Evolutionary conservation across 2,888 invertebrate species (phyloP).

Genomic region (Caenorhabditis sp.): DNA sequence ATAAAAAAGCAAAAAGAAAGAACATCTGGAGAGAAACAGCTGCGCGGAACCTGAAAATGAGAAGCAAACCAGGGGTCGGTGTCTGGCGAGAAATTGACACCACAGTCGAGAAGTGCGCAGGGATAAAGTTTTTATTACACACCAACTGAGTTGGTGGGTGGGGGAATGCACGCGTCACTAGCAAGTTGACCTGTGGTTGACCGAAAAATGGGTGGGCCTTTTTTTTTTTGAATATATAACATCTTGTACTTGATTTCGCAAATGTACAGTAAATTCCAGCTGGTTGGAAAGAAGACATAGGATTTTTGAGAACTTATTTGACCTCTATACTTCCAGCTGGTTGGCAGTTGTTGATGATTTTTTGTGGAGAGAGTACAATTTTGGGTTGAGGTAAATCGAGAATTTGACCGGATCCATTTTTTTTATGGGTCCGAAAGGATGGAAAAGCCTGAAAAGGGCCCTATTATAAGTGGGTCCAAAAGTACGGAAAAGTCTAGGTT

Average conservation of each 20-base stretch:
- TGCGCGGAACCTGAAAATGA: background rate
- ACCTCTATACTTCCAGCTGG: too few relatives aligned
- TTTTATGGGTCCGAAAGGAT: too few relatives aligned
- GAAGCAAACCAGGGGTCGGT: background rate
- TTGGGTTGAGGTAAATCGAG: too few relatives aligned
- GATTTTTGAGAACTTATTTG: too few relatives aligned
- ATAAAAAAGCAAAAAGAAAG: background rate
- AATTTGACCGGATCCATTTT: too few relatives aligned
- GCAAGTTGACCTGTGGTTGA: background rate
- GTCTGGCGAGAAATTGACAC: slow-evolving; percentile 1
- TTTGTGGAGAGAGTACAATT: too few relatives aligned
- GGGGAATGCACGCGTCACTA: too few relatives aligned
- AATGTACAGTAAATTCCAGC: background rate
- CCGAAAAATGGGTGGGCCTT: background rate
- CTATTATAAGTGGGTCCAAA: too few relatives aligned
- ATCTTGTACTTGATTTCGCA: background rate
- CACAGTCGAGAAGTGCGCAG: background rate
- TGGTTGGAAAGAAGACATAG: too few relatives aligned
- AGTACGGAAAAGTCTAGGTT: too few relatives aligned
- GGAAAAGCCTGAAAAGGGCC: too few relatives aligned
- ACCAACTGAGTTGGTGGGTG: background rate
- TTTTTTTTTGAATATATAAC: background rate
- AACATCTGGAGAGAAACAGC: background rate
- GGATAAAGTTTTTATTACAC: background rate
- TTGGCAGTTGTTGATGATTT: too few relatives aligned